Evolutionary conservation across 2,797 vertebrate genomes (phyloP).

Genomic region (Amblyraja radiata): DNA sequence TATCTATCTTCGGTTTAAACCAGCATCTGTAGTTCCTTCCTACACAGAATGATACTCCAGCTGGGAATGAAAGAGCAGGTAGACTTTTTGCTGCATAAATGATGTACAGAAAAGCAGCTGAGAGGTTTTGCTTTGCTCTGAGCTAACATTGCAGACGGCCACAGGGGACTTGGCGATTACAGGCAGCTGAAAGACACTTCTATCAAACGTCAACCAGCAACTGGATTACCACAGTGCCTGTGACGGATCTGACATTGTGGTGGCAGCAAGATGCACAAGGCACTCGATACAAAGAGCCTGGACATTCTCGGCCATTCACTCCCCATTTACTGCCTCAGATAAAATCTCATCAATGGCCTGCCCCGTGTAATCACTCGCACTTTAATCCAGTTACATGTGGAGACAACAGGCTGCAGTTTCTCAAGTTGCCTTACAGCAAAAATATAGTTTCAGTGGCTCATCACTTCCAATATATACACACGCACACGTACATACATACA

Average conservation of each 20-base stretch:
- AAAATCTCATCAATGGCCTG: not conserved
- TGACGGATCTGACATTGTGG: no score
- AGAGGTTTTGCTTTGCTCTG: not conserved
- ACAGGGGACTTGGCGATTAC: not conserved
- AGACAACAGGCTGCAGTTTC: not conserved
- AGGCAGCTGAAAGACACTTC: not conserved
- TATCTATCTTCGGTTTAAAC: no score
- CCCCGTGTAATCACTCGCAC: not conserved
- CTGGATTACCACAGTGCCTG: not conserved
- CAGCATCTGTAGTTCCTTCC: no score
- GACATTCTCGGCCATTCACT: not conserved
- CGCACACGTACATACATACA: no score
- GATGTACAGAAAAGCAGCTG: not conserved
- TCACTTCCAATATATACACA: no score
- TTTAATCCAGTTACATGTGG: no score
- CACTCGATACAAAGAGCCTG: not conserved
- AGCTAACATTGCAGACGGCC: not conserved
- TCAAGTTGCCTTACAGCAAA: not conserved
- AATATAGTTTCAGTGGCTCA: not conserved
- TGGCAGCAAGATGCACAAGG: not conserved
- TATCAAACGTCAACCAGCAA: constrained; percentile 7
- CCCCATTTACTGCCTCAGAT: not conserved
- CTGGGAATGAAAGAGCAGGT: not conserved
- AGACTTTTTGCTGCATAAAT: not conserved
- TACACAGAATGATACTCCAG: not conserved